phyloP scores from a whole-genome alignment of 2,888 invertebrate species.

The Cheilosia vulpina region DNA sequence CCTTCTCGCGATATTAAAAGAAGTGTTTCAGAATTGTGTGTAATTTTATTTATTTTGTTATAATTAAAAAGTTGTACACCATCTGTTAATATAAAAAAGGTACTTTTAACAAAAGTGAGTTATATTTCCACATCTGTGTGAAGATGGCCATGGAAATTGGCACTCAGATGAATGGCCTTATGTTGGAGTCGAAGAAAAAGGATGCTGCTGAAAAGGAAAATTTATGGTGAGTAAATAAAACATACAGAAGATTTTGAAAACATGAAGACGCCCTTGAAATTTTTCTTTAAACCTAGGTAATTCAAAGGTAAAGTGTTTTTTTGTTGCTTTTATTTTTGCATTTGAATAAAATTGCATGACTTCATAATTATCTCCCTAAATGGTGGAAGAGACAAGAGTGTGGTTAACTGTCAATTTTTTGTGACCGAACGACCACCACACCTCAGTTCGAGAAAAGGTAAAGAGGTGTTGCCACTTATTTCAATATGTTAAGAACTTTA shows the following conservation, averaged over 20 bases:
- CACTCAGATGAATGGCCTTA: slow-evolving; percentile 81
- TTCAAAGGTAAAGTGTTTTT: background rate
- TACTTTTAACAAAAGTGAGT: slow-evolving; percentile 24
- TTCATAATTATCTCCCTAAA: slow-evolving; percentile 62
- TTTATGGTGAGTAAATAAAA: slow-evolving; percentile 78
- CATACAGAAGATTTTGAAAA: slow-evolving; percentile 24
- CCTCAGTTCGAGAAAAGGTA: slow-evolving; percentile 58
- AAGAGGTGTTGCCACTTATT: slow-evolving; percentile 53
- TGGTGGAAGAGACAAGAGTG: slow-evolving; percentile 50
- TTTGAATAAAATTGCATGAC: slow-evolving; percentile 53
- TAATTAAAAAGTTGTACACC: slow-evolving; percentile 31
- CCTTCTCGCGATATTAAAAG: slow-evolving; percentile 34
- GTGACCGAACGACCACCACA: slow-evolving; percentile 55
- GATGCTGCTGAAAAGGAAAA: slow-evolving; percentile 82
- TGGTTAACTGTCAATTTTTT: slow-evolving; percentile 68
- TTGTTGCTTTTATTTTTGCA: slow-evolving; percentile 35
- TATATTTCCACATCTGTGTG: slow-evolving; percentile 59
- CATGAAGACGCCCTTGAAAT: slow-evolving; percentile 52
- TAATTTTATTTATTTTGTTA: slow-evolving; percentile 41
- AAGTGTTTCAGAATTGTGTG: slow-evolving; percentile 63
- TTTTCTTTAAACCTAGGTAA: too few species aligned
- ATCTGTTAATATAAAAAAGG: slow-evolving; percentile 47
- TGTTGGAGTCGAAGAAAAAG: slow-evolving; percentile 79
- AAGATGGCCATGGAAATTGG: slow-evolving; percentile 82
- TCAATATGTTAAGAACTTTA: slow-evolving; percentile 29